Conservation (phyloP, 2,797 vertebrate genomes). For the Pangasius mekongensis region DNA sequence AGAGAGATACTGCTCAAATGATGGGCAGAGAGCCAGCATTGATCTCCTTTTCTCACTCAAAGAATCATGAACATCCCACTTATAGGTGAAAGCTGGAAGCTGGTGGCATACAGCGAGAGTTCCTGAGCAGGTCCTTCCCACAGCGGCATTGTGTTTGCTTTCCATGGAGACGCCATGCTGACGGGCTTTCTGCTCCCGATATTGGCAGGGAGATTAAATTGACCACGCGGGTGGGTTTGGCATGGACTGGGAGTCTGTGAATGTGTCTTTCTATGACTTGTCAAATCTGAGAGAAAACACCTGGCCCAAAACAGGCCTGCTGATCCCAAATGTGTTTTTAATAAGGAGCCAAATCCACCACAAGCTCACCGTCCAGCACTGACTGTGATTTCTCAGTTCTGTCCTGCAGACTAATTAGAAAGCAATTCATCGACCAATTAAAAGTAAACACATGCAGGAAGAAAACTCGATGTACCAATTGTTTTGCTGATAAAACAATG, state of each 20-base stretch:
- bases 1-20: background rate
- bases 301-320: constrained; percentile 32
- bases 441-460: constrained; percentile 26
- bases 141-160: constrained; percentile 5
- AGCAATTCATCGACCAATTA: constrained; percentile 44
- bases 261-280: constrained; percentile 32
- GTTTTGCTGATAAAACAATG: constrained; percentile 36
- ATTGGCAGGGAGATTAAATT: constrained; percentile 24
- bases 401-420: constrained; percentile 43
- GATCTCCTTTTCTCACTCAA: constrained; percentile 31
- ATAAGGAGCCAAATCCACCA: constrained; percentile 21
- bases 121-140: constrained; percentile 16
- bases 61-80: constrained; percentile 36
- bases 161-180: background rate
- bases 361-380: constrained; percentile 10
- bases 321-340: constrained; percentile 31
- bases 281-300: constrained; percentile 46
- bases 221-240: constrained; percentile 22
- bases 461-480: background rate
- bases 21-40: constrained; percentile 38
- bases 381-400: constrained; percentile 35
- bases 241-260: background rate
- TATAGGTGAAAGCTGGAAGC: constrained; percentile 5
- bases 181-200: constrained; percentile 7
- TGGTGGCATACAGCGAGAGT: constrained; percentile 18